phyloP scores from a whole-genome alignment of 2,888 invertebrate genomes.

The Seira ritae region DNA sequence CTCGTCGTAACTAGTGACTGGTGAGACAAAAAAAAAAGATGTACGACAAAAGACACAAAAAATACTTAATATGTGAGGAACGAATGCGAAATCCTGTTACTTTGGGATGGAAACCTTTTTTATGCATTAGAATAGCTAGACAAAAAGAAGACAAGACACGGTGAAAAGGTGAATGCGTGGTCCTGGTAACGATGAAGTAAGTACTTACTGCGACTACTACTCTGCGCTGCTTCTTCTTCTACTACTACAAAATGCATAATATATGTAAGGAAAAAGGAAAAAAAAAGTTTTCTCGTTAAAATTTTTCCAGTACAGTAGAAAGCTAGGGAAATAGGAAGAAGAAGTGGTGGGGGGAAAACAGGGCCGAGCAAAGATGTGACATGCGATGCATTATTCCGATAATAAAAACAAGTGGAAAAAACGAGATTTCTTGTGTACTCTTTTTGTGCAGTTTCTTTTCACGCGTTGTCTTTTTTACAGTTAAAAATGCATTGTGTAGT shows the following conservation, averaged over 20 bases:
- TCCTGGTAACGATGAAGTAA: not conserved
- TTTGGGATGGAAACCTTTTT: too few species aligned
- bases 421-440: not conserved
- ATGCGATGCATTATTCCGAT: constrained; percentile 16
- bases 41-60: too few species aligned
- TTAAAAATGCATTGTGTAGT: not conserved
- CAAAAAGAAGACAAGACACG: not conserved
- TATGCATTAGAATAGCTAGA: not conserved
- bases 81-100: constrained; percentile 2
- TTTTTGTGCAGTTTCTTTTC: not conserved
- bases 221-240: too few species aligned
- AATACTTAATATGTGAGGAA: not conserved
- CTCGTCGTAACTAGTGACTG: not conserved
- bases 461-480: not conserved
- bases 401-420: constrained; percentile 16
- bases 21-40: constrained; percentile 2
- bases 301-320: constrained; percentile 17
- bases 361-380: not conserved
- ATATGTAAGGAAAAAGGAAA: constrained; percentile 12
- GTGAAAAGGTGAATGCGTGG: constrained; percentile 12
- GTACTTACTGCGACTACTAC: not conserved
- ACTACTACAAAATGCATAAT: not conserved
- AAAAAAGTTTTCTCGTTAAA: constrained; percentile 62
- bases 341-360: not conserved
- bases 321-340: not conserved